Percentiles rank a stretch among this genome's conserved stretches.
phyloP scores from a whole-genome alignment of 1,140 invertebrate species.

The Drosophila arizonae region DNA sequence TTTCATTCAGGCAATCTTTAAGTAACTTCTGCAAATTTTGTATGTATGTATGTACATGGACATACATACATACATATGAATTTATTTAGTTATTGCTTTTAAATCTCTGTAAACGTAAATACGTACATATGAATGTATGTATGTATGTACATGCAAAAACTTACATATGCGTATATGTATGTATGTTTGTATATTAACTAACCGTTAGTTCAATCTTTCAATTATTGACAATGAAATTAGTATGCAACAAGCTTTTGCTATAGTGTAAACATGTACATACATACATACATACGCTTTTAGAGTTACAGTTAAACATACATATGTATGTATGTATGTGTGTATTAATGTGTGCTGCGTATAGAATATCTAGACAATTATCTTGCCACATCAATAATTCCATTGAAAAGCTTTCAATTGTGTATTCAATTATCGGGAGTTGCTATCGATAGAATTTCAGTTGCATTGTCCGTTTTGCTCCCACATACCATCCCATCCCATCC shows the following conservation, averaged over 20 bases:
- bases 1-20: too few species aligned
- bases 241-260: not conserved
- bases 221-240: too few species aligned
- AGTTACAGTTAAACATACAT: not conserved
- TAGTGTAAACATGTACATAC: not conserved
- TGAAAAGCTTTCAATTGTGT: not conserved
- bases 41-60: too few species aligned
- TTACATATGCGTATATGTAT: not conserved
- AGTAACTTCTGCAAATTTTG: too few species aligned
- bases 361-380: not conserved
- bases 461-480: not conserved
- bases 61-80: too few species aligned
- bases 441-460: slow-evolving; percentile 8
- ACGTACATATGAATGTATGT: not conserved
- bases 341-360: slow-evolving; percentile 9
- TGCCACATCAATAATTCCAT: not conserved
- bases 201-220: too few species aligned
- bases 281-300: too few species aligned
- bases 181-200: not conserved
- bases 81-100: too few species aligned
- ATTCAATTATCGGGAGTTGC: slow-evolving; percentile 1
- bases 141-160: not conserved
- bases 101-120: not conserved
- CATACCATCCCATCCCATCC: too few species aligned
- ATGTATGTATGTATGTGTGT: not conserved